Evolutionary conservation across 2,797 vertebrate genomes (phyloP).

Genomic region (Chrosomus eos): DNA sequence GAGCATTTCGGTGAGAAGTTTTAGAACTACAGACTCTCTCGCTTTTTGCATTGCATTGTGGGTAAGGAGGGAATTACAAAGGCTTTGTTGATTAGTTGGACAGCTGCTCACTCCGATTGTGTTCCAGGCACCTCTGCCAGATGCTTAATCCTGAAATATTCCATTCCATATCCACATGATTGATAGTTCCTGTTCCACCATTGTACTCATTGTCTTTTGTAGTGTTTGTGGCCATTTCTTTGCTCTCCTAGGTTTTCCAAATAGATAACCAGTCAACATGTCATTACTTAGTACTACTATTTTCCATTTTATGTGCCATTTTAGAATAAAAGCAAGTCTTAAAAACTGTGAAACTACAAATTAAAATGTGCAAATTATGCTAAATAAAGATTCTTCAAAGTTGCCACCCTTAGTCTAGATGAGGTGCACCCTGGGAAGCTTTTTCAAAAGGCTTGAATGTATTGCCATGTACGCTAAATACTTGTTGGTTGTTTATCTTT

Average conservation of each 20-base stretch:
- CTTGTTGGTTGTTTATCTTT: not conserved
- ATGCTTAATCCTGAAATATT: constrained; percentile 64
- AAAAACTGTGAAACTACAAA: not conserved
- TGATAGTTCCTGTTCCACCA: constrained; percentile 8
- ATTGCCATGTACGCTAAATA: not conserved
- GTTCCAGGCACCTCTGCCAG: constrained; percentile 60
- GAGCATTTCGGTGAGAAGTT: not conserved
- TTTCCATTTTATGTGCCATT: not conserved
- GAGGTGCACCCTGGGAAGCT: not conserved
- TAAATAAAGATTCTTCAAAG: not conserved
- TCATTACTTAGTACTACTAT: not conserved
- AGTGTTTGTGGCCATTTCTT: not conserved
- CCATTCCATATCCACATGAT: constrained; percentile 26
- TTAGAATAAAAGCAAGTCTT: not conserved
- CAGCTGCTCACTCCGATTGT: constrained; percentile 68
- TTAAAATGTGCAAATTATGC: not conserved
- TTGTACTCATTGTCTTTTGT: not conserved
- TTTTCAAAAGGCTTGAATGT: not conserved
- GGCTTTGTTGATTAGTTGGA: constrained; percentile 72
- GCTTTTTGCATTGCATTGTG: constrained; percentile 24
- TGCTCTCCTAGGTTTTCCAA: not conserved
- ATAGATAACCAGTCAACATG: not conserved
- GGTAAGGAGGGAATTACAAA: constrained; percentile 51
- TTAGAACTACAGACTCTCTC: not conserved
- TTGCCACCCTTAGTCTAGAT: not conserved